Evolutionary conservation across 2,888 invertebrate genomes (phyloP).

Genomic region (Thera obeliscata): DNA sequence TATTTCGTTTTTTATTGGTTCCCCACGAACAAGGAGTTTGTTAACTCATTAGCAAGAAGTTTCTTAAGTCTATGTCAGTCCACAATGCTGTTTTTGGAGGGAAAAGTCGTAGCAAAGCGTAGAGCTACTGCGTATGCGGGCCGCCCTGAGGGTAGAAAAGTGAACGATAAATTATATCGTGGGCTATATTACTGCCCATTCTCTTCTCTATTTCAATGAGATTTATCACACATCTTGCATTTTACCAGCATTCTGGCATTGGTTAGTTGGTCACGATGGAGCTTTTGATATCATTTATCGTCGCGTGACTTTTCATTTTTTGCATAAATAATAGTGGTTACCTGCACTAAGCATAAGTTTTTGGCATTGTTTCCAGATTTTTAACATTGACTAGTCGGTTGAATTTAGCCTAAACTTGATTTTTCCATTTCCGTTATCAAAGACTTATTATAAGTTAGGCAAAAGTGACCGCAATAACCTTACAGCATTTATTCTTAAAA

Average conservation of each 20-base stretch:
- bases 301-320: neutral
- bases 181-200: neutral
- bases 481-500: neutral
- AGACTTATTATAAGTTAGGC: neutral
- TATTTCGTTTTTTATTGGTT: too few species aligned
- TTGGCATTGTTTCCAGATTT: neutral
- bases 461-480: neutral
- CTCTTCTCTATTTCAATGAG: neutral
- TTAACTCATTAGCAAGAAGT: too few species aligned
- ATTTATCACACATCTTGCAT: neutral
- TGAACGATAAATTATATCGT: neutral
- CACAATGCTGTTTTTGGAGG: too few species aligned
- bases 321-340: neutral
- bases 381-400: slow-evolving; percentile 11
- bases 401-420: slow-evolving; percentile 22
- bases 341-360: neutral
- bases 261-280: neutral
- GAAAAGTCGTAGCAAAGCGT: too few species aligned
- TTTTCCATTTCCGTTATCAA: slow-evolving; percentile 36
- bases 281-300: neutral
- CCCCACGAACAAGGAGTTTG: too few species aligned
- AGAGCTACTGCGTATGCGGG: too few species aligned
- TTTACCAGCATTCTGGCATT: neutral
- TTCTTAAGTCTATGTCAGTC: too few species aligned
- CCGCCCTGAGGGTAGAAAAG: neutral